Evolutionary conservation across 2,797 vertebrate species (phyloP).

Genomic region (Chiroxiphia lanceolata): DNA sequence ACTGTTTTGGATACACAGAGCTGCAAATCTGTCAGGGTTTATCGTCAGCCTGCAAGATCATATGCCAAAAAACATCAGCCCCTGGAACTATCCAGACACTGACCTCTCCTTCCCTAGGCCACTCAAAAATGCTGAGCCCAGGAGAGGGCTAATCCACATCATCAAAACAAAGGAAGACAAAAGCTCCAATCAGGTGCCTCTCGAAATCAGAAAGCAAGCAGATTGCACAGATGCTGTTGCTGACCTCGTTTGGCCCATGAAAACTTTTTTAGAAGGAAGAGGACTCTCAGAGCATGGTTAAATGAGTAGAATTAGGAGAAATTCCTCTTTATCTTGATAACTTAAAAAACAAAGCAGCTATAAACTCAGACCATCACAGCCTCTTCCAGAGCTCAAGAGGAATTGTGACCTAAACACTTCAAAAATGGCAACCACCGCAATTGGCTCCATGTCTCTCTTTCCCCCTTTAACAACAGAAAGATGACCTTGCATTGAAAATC

Average conservation of each 20-base stretch:
- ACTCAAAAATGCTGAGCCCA: neutral
- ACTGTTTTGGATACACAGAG: neutral
- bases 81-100: neutral
- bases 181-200: neutral
- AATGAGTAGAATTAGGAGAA: neutral
- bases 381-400: neutral
- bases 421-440: neutral
- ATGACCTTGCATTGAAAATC: neutral
- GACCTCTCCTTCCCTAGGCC: neutral
- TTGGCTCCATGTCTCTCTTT: neutral
- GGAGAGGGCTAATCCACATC: neutral
- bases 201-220: neutral
- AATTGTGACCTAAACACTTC: neutral
- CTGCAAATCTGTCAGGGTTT: neutral
- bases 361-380: neutral
- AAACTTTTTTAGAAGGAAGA: neutral
- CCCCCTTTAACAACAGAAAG: neutral
- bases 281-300: neutral
- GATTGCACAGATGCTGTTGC: neutral
- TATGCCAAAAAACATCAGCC: neutral
- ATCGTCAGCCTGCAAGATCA: neutral
- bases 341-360: neutral
- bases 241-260: neutral
- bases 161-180: neutral
- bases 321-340: neutral